Base-by-base conservation (phyloP, 2,888 invertebrate genomes). In the Andrena hattorfiana region DNA sequence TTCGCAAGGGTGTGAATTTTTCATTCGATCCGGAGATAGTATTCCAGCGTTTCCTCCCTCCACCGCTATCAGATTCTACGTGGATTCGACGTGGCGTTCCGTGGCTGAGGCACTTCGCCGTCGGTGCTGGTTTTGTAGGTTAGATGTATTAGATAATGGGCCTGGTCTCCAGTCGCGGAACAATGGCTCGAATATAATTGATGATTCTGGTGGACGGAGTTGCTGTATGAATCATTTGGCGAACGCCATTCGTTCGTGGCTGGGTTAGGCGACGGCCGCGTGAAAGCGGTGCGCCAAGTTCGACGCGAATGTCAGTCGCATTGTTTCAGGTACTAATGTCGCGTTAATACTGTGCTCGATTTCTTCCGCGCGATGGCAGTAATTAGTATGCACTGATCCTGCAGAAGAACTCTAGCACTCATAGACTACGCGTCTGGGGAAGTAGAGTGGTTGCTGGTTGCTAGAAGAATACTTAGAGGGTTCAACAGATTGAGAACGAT, bases 121-220 rank as follows among this genome's bases (percentile, higher is more conserved):
- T 67, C 35, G 74, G 60, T 42, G n/a, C 66, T 48, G 42, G 72
- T 79, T 80, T 69, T 80, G 73, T 73, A 73, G 81, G 78, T 74
- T 66, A 81, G 86, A 87, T 82, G 73, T 26, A 49, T 63, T 64
- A 81, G 81, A 85, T 83, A 85, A 74, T 70, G 62, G 72, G 77
- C 68, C 69, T 73, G 76, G 73, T 86, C 74, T 79, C 68, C 28
- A 32, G 32, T 66, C 75, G 73, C 35, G 66, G 76, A 85, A 87
- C 83, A 87, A 87, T 87, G 74, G 82, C 66, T 77, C 73, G 70
- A 63, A 74, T 79, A 81, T 87, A 87, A 87, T 87, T 87, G 85
- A 85, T 87, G 85, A 83, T 77, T 77, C 77, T 35, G 75, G 28
- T 28, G 75, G 75, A 70, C 59, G 70, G 77, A 30, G 74, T 59